These are phyloP conservation scores for Aethes cnicana DNA, from an alignment of 2,888 invertebrate genomes.

Conservation along the genomic window DNA sequence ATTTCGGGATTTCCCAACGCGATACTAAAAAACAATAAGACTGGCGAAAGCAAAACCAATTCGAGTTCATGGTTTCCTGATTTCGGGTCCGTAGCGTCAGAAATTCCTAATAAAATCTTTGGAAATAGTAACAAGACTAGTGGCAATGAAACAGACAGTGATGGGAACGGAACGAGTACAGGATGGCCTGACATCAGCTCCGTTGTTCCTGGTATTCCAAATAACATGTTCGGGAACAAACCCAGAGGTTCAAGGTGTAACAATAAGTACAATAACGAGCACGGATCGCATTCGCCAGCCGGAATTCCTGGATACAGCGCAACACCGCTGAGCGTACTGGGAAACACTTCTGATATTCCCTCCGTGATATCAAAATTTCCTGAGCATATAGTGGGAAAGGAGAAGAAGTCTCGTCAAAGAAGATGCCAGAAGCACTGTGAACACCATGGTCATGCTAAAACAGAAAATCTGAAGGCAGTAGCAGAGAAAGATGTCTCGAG, in stretches of 20 bases:
- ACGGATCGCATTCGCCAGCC: neutral
- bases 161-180: neutral
- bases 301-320: neutral
- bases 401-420: conserved; percentile 2
- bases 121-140: conserved; percentile 12
- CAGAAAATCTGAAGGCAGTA: no score
- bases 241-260: neutral
- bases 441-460: neutral
- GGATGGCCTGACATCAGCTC: conserved; percentile 4
- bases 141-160: neutral
- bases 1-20: neutral
- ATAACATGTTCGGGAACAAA: conserved; percentile 6
- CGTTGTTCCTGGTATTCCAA: neutral
- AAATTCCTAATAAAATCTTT: neutral
- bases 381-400: no score
- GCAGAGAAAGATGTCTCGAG: no score
- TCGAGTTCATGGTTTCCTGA: no score
- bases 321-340: no score
- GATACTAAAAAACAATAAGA: no score
- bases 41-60: conserved; percentile 2
- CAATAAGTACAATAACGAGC: neutral
- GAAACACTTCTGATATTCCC: neutral
- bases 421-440: neutral
- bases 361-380: conserved; percentile 1
- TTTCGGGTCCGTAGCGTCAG: conserved; percentile 1